Base-by-base conservation (phyloP, 2,113 vertebrate genomes). In the Zingel zingel region DNA sequence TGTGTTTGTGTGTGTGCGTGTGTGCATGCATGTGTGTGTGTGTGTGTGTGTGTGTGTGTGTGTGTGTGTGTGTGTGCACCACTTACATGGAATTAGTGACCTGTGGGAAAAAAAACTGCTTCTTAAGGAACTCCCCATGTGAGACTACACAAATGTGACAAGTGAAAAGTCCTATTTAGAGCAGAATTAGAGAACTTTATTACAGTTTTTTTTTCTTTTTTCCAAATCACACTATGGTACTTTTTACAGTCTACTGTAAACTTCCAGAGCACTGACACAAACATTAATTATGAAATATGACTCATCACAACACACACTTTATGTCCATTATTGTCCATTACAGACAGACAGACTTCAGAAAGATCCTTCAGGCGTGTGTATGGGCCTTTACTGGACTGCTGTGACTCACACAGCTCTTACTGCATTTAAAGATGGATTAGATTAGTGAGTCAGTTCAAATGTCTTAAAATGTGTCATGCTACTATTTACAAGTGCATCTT, bases 21-120 rank as follows among this genome's bases (percentile, higher is more conserved):
- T 81, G 56, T 58, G 77, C 67, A 76, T 10, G 15, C 1, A 5
- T 59, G 58, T 73, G 59, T 77, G 23, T 67, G 68, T 64, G 58
- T 58, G 39, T 36, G 53, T 76, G 54, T 27, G 64, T 71, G 21
- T 74, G 68, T 68, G 58, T 68, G 58, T 47, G 53, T 73, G 54
- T 27, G 58, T 77, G 43, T 63, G 51, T 68, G 39, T 62, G 65
- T 76, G 53, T 56, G 27, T 68, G 74, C 50, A 65, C 59, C 54
- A 72, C 74, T 88, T 84, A 87, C 59, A 88, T 71, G 73, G 75
- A 74, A 89, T 89, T 75, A 89, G 67, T 70, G 71, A 84, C 79
- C 82, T 88, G 54, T 69, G 77, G 59, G 58, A 75, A 74, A 70
- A 73, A 77, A 76, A 77, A 56, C 27, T 68, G 27, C 50, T 69